Evolutionary conservation across 2,888 invertebrate species (phyloP), one percentile per base, ranked within the genome.

Genomic region (Acheta domesticus): DNA sequence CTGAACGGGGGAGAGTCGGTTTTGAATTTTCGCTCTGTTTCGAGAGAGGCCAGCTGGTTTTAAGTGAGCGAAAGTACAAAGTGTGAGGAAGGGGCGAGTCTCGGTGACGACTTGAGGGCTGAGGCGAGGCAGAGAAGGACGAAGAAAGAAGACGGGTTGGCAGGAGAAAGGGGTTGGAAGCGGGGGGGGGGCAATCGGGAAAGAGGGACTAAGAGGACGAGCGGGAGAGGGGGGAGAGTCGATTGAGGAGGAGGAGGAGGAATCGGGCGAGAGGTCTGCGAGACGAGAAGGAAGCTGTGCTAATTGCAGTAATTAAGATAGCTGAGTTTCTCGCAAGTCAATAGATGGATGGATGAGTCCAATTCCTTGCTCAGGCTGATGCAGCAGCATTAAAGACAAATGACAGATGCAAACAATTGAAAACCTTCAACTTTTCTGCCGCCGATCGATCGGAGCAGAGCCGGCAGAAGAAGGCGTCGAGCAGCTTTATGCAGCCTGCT

Each of bases 231-330:
- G n/a, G 62, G 62, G 62, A 62, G 62, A 3, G 62, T 14, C 14
- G 62, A 19, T 19, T 14, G 62, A 62, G 62, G 62, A 62, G 16
- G n/a, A 62, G 62, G n/a, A 62, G 62, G n/a, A 62, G 16, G n/a
- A 62, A n/a, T 19, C 14, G 62, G 62, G n/a, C 4, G n/a, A 62
- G 62, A 19, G n/a, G 62, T 4, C 14, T 19, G n/a, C n/a, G 62
- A n/a, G 62, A 14, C 19, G 79, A 80, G 78, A 79, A 81, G 79
- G 78, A 78, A 80, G 78, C 78, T 80, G 76, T 80, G 78, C 78
- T 80, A 80, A 80, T 80, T 80, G 80, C 78, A 75, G 80, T 80
- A 80, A 80, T 80, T 80, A 80, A 80, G 80, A 80, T 80, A 76
- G 80, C 80, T 80, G 80, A 80, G 78, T 79, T 80, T 75, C 76